phyloP scores from a whole-genome alignment of 2,888 invertebrate genomes.

The Gandaritis pyraliata region DNA sequence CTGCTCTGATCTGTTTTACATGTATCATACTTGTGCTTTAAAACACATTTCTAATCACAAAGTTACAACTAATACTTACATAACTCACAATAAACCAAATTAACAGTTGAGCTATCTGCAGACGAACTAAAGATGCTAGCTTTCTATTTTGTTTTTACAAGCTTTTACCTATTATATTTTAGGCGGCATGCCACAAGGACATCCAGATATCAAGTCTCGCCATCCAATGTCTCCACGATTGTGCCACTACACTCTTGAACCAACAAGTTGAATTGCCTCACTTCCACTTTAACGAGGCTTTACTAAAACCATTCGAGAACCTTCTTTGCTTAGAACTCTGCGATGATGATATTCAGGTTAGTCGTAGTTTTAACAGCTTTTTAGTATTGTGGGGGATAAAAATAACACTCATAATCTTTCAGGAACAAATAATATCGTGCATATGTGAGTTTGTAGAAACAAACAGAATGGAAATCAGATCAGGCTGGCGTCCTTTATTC shows the following conservation, averaged over 20 bases:
- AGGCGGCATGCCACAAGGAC: slow-evolving; percentile 97
- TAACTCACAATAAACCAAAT: no score
- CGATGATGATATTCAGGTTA: slow-evolving; percentile 95
- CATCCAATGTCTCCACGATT: slow-evolving; percentile 96
- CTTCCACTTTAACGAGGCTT: slow-evolving; percentile 97
- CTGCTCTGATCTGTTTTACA: no score
- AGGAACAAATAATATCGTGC: slow-evolving; percentile 96
- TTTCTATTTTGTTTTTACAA: no score
- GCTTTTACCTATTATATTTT: slow-evolving; percentile 22
- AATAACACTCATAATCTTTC: slow-evolving; percentile 42
- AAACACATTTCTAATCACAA: no score
- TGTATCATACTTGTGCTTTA: no score
- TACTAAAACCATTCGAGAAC: slow-evolving; percentile 98
- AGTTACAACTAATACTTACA: no score
- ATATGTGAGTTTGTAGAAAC: slow-evolving; percentile 98
- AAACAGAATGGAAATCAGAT: slow-evolving; percentile 95
- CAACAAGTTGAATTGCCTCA: slow-evolving; percentile 95
- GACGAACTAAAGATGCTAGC: no score
- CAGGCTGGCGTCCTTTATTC: slow-evolving; percentile 98
- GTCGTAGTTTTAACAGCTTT: slow-evolving; percentile 13
- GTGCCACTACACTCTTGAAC: slow-evolving; percentile 93
- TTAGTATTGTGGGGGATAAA: neutral
- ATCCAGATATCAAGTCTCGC: slow-evolving; percentile 95
- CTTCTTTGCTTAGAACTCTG: slow-evolving; percentile 96
- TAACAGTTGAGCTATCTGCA: no score